Evolutionary conservation across 2,888 invertebrate species (phyloP).

Genomic region (Epinotia demarniana): DNA sequence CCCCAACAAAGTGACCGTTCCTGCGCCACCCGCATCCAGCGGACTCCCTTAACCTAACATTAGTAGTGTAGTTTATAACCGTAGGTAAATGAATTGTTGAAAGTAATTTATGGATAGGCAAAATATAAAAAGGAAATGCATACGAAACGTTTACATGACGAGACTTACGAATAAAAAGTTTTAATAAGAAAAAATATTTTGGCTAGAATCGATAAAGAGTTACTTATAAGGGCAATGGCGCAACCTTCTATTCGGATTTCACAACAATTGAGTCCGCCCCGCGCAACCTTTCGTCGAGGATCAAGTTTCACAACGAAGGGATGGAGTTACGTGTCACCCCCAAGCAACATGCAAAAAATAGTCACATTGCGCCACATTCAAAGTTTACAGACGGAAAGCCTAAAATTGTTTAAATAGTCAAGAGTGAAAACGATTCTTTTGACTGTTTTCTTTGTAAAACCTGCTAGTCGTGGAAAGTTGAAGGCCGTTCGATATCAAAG

Average conservation of each 20-base stretch:
- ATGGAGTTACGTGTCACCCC: slow-evolving; percentile 13
- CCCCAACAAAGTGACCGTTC: no score
- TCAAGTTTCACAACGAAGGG: slow-evolving; percentile 34
- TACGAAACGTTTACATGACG: neutral
- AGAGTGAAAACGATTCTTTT: neutral
- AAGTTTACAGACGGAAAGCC: neutral
- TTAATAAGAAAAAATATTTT: neutral
- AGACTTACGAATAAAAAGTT: neutral
- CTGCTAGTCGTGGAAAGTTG: neutral
- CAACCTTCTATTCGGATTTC: slow-evolving; percentile 28
- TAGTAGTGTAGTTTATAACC: no score
- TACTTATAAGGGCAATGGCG: slow-evolving; percentile 28
- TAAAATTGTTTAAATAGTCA: neutral
- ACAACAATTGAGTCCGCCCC: slow-evolving; percentile 23
- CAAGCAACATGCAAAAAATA: neutral
- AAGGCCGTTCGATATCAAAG: neutral
- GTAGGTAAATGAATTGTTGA: neutral
- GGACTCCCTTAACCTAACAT: no score
- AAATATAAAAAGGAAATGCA: slow-evolving; percentile 1
- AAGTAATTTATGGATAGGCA: slow-evolving; percentile 12
- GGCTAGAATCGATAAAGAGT: neutral
- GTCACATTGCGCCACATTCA: neutral
- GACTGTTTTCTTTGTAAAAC: no score
- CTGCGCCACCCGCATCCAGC: no score
- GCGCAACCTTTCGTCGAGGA: slow-evolving; percentile 21